Base-by-base conservation (phyloP, 2,797 vertebrate genomes). In the Trachops cirrhosus region DNA sequence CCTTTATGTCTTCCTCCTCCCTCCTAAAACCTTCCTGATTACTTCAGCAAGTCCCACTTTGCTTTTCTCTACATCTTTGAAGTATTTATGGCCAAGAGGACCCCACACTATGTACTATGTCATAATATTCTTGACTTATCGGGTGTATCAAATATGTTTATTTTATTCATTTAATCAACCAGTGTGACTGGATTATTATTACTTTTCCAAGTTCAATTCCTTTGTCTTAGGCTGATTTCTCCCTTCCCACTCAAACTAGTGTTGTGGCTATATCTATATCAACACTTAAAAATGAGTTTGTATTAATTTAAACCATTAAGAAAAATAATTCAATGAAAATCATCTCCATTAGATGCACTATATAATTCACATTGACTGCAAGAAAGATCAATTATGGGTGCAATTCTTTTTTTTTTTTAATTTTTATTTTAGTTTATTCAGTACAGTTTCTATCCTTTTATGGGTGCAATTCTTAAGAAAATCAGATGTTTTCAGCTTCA, bases 251-350 rank as follows among this genome's bases (percentile, higher is more conserved):
- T 6, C 37, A 96, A 92, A 54, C 1, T 14, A 52, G 7, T 62
- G 9, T 15, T 44, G 39, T 22, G 18, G 2, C n/a, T 37, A 41
- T 82, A 6, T 89, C 94, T 16, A 46, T 50, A 32, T 8, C n/a
- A 21, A 64, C 10, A 70, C 68, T 88, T 57, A 19, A 59, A 89
- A 88, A 91, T n/a, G 14, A 89, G 88, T 85, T 92, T 67, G 7
- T 54, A 34, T 88, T 85, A 75, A 82, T 93, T 88, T 93, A 91
- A 78, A 32, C 48, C 34, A 83, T 64, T 67, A 88, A 90, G 87
- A 91, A 89, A 91, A 88, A 68, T 92, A 90, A 67, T 80, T 91
- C 71, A 85, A 50, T 92, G 26, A 91, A 91, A 89, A 68, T 57
- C 9, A 44, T 91, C 2, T 37, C 11, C 22, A 75, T 91, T 91